Evolutionary conservation across 2,113 vertebrate species (phyloP).

Genomic region (Picathartes gymnocephalus): DNA sequence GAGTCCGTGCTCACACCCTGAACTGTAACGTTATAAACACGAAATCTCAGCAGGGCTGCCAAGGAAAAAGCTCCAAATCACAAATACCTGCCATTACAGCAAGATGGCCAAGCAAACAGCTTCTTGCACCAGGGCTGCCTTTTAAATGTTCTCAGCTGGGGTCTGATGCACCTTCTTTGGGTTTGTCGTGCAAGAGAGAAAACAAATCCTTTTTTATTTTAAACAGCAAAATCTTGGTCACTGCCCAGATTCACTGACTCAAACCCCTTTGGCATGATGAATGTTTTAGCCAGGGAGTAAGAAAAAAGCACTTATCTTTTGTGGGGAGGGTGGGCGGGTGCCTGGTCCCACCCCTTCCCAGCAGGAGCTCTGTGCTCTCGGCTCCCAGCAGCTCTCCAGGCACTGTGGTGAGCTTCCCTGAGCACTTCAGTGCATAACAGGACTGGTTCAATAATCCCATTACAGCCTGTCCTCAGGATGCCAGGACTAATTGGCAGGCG

Average conservation of each 20-base stretch:
- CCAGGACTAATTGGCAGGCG: slow-evolving; percentile 51
- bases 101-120: not conserved
- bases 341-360: not conserved
- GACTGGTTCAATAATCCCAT: slow-evolving; percentile 42
- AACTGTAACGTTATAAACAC: not conserved
- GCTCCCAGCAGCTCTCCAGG: not conserved
- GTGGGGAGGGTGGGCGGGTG: not conserved
- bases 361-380: not conserved
- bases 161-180: not conserved
- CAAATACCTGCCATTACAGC: not conserved
- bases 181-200: not conserved
- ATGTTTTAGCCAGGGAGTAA: not conserved
- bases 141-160: not conserved
- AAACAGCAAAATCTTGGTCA: not conserved
- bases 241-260: not conserved
- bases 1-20: not conserved
- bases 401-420: not conserved
- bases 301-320: not conserved
- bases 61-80: not conserved
- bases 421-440: slow-evolving; percentile 15
- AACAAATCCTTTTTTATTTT: not conserved
- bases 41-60: not conserved
- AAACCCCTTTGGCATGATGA: not conserved
- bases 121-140: not conserved
- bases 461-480: slow-evolving; percentile 48